Conservation (phyloP, 2,797 vertebrate species). For the Eutrigla gurnardus region DNA sequence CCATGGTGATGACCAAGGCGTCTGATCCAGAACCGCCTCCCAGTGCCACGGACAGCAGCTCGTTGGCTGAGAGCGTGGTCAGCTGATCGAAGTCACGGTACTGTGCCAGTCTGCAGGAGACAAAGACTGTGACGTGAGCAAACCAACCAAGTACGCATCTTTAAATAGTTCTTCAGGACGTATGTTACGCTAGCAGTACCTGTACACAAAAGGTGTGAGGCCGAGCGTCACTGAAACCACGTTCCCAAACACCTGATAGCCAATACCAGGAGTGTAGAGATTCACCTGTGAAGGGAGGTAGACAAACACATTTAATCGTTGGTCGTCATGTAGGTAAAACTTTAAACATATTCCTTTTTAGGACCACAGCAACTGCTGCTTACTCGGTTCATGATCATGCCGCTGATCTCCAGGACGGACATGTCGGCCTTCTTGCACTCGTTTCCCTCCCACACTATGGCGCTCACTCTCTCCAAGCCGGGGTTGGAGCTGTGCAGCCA, state of each 20-base stretch:
- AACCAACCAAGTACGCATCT: not conserved
- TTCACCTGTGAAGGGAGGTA: constrained; percentile 87
- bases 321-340: accelerated
- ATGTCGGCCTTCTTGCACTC: constrained; percentile 99
- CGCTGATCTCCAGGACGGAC: constrained; percentile 99
- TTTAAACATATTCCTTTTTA: accelerated
- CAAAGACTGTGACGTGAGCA: not conserved
- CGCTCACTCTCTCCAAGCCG: constrained; percentile 96
- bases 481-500: constrained; percentile 97
- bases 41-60: constrained; percentile 90
- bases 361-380: constrained; percentile 59
- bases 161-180: not conserved
- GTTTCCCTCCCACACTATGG: constrained; percentile 98
- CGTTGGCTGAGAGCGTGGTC: constrained; percentile 87
- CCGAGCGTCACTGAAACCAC: constrained; percentile 91
- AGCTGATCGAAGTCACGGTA: constrained; percentile 92
- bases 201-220: constrained; percentile 91
- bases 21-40: constrained; percentile 89
- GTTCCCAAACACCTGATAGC: constrained; percentile 97
- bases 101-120: constrained; percentile 89
- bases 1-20: constrained; percentile 89
- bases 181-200: constrained; percentile 46
- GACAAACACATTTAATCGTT: not conserved
- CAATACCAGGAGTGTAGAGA: constrained; percentile 93
- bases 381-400: constrained; percentile 99